Evolutionary conservation across 2,113 vertebrate genomes (phyloP).

Genomic region (Sinocyclocheilus grahami): DNA sequence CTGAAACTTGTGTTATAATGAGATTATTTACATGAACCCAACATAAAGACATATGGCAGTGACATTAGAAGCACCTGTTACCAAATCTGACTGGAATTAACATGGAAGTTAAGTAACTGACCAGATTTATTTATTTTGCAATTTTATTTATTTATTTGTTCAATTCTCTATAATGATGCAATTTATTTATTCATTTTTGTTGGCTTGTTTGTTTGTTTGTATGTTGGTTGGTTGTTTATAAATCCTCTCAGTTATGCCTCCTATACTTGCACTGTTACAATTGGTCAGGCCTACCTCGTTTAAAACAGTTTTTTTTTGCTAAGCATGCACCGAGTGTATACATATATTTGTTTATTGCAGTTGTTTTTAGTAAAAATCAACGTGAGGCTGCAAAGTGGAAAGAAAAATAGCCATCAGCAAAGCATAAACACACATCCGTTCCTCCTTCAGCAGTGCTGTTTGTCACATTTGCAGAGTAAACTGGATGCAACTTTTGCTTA

Average conservation of each 20-base stretch:
- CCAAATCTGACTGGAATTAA: too few species aligned
- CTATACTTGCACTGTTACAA: neutral
- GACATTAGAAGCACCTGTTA: neutral
- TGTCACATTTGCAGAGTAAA: slow-evolving; percentile 72
- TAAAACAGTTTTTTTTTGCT: slow-evolving; percentile 56
- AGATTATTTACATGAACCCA: slow-evolving; percentile 13
- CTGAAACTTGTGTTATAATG: neutral
- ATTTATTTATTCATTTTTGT: neutral
- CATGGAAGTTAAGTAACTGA: neutral
- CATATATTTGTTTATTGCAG: slow-evolving; percentile 75
- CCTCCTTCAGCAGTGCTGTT: slow-evolving; percentile 53
- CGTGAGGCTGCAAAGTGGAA: slow-evolving; percentile 54
- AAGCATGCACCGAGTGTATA: slow-evolving; percentile 57
- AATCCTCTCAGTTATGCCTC: neutral
- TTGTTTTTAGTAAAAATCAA: slow-evolving; percentile 65
- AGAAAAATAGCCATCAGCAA: slow-evolving; percentile 70
- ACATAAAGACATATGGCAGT: neutral
- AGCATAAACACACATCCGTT: slow-evolving; percentile 68
- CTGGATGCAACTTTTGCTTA: slow-evolving; percentile 72
- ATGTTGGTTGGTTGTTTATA: neutral
- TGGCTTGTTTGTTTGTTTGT: neutral
- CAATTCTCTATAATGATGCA: neutral
- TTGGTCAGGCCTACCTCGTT: slow-evolving; percentile 44
- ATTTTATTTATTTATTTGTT: neutral
- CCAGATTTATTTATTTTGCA: neutral